Evolutionary conservation across 1,140 invertebrate genomes (phyloP), one percentile per base, ranked within the genome.

Genomic region (Aethina tumida): DNA sequence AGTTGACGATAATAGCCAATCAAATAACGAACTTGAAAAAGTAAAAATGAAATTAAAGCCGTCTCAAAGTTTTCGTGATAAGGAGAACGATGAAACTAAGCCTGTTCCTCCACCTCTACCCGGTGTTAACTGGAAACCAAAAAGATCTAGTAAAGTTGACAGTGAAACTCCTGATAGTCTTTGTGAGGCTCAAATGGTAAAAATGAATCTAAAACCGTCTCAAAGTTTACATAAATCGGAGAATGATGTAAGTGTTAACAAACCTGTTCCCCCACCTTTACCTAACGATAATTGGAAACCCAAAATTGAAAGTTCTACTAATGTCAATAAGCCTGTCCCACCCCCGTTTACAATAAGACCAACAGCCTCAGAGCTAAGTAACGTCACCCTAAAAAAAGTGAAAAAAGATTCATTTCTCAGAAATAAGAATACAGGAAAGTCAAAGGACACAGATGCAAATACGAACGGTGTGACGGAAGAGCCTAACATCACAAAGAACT

Each of bases 101-200:
- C 10, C 25, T 6, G 27, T 39, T 9, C 21, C 35, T 13, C 36
- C 41, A 28, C 41, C 41, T 13, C 29, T 31, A 24, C 36, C 36
- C 14, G 14, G 16, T 24, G 20, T 19, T 39, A 24, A 33, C 29
- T 13, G 4, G 26, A 3, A 15, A 20, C 8, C 35, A 21, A 41
- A 39, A 14, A 14, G 39, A 22, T 27, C 26, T 7, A 36, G 36
- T 21, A 13, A 47, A 17, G 21, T 36, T 15, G 30, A 29, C 15
- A 27, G 24, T 9, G 14, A 34, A 7, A 35, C 19, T 8, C 9
- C 36, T 12, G 16, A 22, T 18, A 41, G 31, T 18, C 37, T 35
- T 19, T 41, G 43, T 9, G 40, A 41, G n/a, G 41, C 41, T 13
- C 36, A 47, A 14, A 55, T 53, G 37, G 35, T 55, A 5, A 55